These are phyloP conservation scores for Globodera ellingtonae DNA, from an alignment of 1,140 invertebrate genomes.

Conservation along the genomic window DNA sequence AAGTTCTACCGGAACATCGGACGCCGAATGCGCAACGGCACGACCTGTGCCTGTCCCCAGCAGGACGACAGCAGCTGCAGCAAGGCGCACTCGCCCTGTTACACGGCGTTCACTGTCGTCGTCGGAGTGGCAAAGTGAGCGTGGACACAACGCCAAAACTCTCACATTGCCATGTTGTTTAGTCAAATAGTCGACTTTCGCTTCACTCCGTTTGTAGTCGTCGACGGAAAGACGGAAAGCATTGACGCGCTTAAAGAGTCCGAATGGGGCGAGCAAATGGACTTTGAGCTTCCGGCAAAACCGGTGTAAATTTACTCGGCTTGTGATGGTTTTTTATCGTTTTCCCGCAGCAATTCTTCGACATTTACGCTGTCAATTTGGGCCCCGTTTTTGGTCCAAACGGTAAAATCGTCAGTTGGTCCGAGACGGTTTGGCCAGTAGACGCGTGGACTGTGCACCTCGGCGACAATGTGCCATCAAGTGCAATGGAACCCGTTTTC, in stretches of 20 bases:
- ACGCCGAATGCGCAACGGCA: neutral
- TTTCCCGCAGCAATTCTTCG: constrained; percentile 20
- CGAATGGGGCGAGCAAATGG: constrained; percentile 18
- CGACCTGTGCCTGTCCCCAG: constrained; percentile 1
- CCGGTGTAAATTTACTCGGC: neutral
- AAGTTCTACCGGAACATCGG: constrained; percentile 6
- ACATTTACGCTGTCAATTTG: constrained; percentile 42
- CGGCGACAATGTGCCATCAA: constrained; percentile 22
- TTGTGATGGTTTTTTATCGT: neutral
- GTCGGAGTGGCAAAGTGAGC: constrained; percentile 23
- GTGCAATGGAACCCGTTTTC: constrained; percentile 4
- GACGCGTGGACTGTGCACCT: constrained; percentile 41
- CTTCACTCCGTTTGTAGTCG: constrained; percentile 22
- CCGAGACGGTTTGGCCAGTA: constrained; percentile 34
- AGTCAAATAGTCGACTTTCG: constrained; percentile 21
- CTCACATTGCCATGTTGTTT: too few species aligned
- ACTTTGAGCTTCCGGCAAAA: constrained; percentile 28
- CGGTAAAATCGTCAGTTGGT: constrained; percentile 29
- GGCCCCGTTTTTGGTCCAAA: constrained; percentile 26
- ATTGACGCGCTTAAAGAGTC: constrained; percentile 9
- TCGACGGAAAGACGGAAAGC: constrained; percentile 11
- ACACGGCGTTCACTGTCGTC: constrained; percentile 34
- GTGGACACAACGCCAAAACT: too few species aligned
- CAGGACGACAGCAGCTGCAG: neutral
- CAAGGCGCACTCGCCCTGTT: constrained; percentile 24